These are phyloP conservation scores for Babyrousa celebensis DNA, from an alignment of 2,797 vertebrate genomes.

Conservation along the genomic window DNA sequence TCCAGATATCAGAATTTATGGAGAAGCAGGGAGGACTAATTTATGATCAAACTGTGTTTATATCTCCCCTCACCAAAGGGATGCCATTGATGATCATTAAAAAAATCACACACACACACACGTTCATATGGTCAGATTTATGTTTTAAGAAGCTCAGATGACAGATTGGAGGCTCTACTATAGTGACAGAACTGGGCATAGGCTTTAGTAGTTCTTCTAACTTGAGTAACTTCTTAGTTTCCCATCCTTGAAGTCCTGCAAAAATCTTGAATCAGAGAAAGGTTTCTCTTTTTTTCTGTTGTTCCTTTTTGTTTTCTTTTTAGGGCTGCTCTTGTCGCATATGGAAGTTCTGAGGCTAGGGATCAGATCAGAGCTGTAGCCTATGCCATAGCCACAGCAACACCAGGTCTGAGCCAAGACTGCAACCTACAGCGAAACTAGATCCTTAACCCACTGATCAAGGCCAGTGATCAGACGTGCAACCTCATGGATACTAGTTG, in stretches of 20 bases:
- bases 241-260: conserved; percentile 2
- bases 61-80: not conserved
- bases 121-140: conserved; percentile 12
- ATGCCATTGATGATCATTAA: not conserved
- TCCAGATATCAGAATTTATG: conserved; percentile 26
- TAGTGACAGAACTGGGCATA: not conserved
- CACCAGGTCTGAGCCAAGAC: no score
- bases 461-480: no score
- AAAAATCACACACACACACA: not conserved
- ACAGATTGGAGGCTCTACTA: not conserved
- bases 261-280: conserved; percentile 45
- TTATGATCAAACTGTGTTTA: not conserved
- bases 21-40: not conserved
- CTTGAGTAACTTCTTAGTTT: not conserved
- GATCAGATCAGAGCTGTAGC: no score
- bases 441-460: no score
- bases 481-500: no score
- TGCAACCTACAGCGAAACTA: no score
- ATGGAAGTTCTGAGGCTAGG: no score
- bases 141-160: not conserved
- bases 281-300: conserved; percentile 6
- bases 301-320: no score
- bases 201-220: not conserved
- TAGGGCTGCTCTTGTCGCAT: no score
- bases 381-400: no score